Evolutionary conservation across 1,140 invertebrate genomes (phyloP), one percentile per base, ranked within the genome.

Genomic region (Pseudomyrmex pallidus): DNA sequence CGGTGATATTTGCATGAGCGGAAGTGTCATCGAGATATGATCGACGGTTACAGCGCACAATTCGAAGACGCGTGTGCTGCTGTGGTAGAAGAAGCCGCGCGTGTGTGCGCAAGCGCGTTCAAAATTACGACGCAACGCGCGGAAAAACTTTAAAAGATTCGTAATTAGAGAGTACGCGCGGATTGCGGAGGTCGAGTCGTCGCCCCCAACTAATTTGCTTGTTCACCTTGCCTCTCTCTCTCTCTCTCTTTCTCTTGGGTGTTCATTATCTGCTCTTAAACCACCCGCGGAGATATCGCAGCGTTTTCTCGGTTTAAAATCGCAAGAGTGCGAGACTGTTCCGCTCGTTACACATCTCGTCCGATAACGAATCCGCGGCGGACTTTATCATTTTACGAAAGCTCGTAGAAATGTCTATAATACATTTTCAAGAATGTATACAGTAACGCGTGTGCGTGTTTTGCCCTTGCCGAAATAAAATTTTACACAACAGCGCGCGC

Each of bases 261-360:
- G 48, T 67, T 77, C 35, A 44, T 77, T 77, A 66, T 77, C 57
- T 66, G 48, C 12, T 50, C 20, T 22, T 15, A 66, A 57, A 46
- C 20, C 48, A 44, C 9, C 10, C 35, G 0, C 35, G 15, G 25
- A 84, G 54, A 48, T 52, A 56, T 52, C 72, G 13, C 2, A 2
- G 12, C 12, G 2, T 17, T 8, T 15, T 20, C 5, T 44, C 46
- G 10, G 8, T 46, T n/a, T 22, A 2, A 20, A 84, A 67, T 72
- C 22, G 70, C 64, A 70, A 57, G 13, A 61, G 59, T 63, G 73
- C 35, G 5, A 87, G 64, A 87, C 68, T 82, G 85, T 82, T 82
- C 20, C n/a, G 13, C 44, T 72, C 25, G 70, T 66, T 85, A 82
- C 76, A 63, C 52, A 22, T 22, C 35, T 35, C 35, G 4, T 35